phyloP scores from a whole-genome alignment of 2,113 vertebrate genomes.

The Eubucco bourcierii region DNA sequence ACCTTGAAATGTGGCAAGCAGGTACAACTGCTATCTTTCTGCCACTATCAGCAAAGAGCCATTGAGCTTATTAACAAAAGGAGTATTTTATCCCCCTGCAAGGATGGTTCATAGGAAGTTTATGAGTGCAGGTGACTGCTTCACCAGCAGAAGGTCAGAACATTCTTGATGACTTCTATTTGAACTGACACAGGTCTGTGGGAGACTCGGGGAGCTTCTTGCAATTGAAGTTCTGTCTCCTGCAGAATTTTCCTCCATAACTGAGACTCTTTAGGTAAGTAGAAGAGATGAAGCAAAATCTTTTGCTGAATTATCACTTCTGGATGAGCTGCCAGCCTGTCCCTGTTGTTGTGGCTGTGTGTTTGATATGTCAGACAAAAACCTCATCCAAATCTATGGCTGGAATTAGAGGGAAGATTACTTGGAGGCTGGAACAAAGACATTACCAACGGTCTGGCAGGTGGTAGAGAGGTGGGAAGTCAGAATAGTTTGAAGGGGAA shows the following conservation, averaged over 20 bases:
- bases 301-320: background rate
- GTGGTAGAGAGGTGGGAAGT: background rate
- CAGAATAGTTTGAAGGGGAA: background rate
- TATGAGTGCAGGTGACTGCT: background rate
- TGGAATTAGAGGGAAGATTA: background rate
- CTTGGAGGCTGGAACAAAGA: background rate
- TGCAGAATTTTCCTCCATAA: background rate
- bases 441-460: background rate
- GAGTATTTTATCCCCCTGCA: background rate
- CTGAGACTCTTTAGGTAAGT: background rate
- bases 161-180: background rate
- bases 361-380: background rate
- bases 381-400: fast-evolving
- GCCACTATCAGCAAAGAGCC: fast-evolving
- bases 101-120: background rate
- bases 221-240: background rate
- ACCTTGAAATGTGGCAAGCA: background rate
- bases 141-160: background rate
- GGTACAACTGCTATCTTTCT: background rate
- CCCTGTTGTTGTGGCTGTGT: background rate
- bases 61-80: background rate
- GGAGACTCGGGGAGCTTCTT: background rate
- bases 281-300: background rate
- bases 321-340: background rate
- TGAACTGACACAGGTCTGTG: fast-evolving